phyloP scores from a whole-genome alignment of 2,797 vertebrate species.

The Lithobates sylvaticus region DNA sequence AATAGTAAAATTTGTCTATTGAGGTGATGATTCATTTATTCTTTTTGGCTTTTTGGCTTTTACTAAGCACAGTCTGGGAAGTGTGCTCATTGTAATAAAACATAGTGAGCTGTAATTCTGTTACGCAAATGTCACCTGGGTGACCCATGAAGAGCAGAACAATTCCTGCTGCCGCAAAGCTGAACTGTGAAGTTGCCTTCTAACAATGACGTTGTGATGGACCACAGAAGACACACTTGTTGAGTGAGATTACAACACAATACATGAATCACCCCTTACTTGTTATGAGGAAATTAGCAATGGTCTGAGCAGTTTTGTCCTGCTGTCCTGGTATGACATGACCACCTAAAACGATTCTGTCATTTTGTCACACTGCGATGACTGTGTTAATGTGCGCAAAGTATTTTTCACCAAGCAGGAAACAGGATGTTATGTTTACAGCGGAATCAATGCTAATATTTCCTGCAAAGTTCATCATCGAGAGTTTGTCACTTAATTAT shows the following conservation, averaged over 20 bases:
- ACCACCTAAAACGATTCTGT: constrained; percentile 46
- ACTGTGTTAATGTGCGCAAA: constrained; percentile 66
- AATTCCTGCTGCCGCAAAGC: neutral
- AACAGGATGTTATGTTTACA: constrained; percentile 67
- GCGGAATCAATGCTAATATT: constrained; percentile 68
- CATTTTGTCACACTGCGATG: constrained; percentile 68
- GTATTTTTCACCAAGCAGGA: constrained; percentile 68
- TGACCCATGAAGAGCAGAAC: constrained; percentile 16
- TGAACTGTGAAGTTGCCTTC: neutral
- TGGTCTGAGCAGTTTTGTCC: constrained; percentile 2
- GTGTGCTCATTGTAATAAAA: neutral
- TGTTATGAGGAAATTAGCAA: constrained; percentile 1
- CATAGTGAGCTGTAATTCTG: neutral
- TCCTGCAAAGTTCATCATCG: constrained; percentile 65
- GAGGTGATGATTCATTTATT: neutral
- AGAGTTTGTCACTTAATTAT: neutral
- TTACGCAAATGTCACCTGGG: constrained; percentile 16
- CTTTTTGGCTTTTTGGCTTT: neutral
- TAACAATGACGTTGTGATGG: neutral
- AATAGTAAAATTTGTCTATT: too few species aligned
- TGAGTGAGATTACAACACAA: neutral
- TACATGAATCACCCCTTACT: constrained; percentile 22
- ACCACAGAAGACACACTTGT: neutral
- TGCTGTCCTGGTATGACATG: constrained; percentile 5
- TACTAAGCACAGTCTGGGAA: neutral